These are phyloP conservation scores for Taxidea taxus DNA, from an alignment of 2,113 vertebrate species.

Conservation along the genomic window DNA sequence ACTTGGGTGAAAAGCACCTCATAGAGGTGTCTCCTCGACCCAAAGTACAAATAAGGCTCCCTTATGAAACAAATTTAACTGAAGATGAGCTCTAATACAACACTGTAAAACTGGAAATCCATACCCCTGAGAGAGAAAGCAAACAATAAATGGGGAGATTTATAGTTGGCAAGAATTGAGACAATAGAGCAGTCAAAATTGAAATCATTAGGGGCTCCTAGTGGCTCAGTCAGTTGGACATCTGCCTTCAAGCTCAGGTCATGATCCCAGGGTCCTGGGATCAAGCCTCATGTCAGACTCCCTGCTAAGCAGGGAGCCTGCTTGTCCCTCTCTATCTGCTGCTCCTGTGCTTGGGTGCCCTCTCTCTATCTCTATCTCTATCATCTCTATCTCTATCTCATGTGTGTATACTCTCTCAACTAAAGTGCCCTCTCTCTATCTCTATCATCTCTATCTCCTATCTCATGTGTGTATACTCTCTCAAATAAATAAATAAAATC, in stretches of 20 bases:
- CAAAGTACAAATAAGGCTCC: not conserved
- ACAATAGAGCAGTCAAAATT: not conserved
- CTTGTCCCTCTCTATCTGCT: not conserved
- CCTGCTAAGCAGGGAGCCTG: not conserved
- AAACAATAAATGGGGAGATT: not conserved
- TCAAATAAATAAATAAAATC: not conserved
- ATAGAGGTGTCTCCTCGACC: not conserved
- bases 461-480: not conserved
- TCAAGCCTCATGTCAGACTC: not conserved
- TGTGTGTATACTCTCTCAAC: not conserved
- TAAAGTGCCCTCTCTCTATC: not conserved
- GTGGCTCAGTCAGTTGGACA: not conserved
- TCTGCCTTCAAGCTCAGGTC: not conserved
- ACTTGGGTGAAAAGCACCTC: not conserved
- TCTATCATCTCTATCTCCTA: not conserved
- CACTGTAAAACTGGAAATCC: not conserved
- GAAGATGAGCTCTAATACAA: not conserved
- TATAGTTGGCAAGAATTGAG: not conserved
- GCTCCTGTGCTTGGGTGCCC: not conserved
- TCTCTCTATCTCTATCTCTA: not conserved
- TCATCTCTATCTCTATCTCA: not conserved
- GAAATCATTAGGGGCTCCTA: not conserved
- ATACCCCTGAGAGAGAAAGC: not conserved
- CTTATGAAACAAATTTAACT: not conserved
- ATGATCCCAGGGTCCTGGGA: not conserved